Evolutionary conservation across 1,140 invertebrate species (phyloP), one percentile per base, ranked within the genome.

Genomic region (Drosophila kanapiae): DNA sequence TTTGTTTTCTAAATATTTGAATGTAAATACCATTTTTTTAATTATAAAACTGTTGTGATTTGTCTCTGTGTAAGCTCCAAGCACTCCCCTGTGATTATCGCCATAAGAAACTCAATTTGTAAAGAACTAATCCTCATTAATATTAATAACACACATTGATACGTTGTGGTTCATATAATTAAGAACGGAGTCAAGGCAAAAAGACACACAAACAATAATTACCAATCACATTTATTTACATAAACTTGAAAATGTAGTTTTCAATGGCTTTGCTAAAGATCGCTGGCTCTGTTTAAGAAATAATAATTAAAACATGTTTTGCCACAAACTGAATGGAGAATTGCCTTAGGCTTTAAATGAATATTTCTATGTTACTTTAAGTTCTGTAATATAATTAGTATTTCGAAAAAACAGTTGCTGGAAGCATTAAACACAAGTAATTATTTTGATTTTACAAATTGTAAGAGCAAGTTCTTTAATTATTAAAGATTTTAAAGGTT

Each of bases 301-400:
- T 14, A 40, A 35, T 59, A 59, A 63, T 31, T 59, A 57, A 62
- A 57, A 62, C 11, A 29, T 14, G 23, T 38, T 62, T 62, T n/a
- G 23, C 33, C 10, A 16, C 10, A 27, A 62, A 53, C 16, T 31
- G 23, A 23, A 23, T 23, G 23, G 9, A 6, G 13, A 33, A 27
- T 9, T 27, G 5, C 23, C 11, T 16, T n/a, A 58, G 29, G 38
- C 33, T 11, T 16, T 57, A 23, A 29, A 6, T 5, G 6, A 42
- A 23, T 23, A 13, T 4, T 31, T 6, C 8, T 23, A 6, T 42
- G 31, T 58, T 23, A 18, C 11, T 38, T 29, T 2, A 29, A 62
- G n/a, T 13, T 10, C 1, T 29, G 16, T 38, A 38, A 56, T 37
- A 14, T 54, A 62, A 35, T 23, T 0, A 2, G 16, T 37, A 13